Conservation (phyloP, 1,140 invertebrate species). For the Chlorops oryzae region DNA sequence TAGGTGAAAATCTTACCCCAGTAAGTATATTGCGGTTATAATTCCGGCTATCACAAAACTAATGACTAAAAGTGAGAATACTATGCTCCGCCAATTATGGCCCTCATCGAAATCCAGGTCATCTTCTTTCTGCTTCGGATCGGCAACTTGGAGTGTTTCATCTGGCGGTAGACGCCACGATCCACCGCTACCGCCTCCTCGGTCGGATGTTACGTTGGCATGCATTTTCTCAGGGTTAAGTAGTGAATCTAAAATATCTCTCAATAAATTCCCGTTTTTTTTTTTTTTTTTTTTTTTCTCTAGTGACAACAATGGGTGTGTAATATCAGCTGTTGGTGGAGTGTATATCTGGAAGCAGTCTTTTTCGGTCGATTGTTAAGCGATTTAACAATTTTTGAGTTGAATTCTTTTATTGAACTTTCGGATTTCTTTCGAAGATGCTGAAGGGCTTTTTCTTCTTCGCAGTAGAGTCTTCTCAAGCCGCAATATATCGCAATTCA, state of each 20-base stretch:
- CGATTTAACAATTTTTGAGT: too few relatives aligned
- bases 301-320: too few relatives aligned
- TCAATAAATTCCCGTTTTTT: not conserved
- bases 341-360: too few relatives aligned
- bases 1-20: slow-evolving; percentile 64
- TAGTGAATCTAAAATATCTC: not conserved
- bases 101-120: slow-evolving; percentile 60
- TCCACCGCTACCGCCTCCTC: slow-evolving; percentile 57
- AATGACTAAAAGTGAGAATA: slow-evolving; percentile 78
- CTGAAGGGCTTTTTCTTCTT: too few relatives aligned
- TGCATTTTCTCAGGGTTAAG: slow-evolving; percentile 58
- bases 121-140: slow-evolving; percentile 72
- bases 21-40: slow-evolving; percentile 75
- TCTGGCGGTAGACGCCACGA: slow-evolving; percentile 82
- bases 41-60: slow-evolving; percentile 77
- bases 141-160: slow-evolving; percentile 80
- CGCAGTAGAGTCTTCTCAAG: too few relatives aligned
- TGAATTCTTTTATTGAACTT: too few relatives aligned
- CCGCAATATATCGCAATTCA: too few relatives aligned
- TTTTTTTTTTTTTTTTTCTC: not conserved
- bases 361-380: too few relatives aligned
- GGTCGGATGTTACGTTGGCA: slow-evolving; percentile 74
- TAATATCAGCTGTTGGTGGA: too few relatives aligned
- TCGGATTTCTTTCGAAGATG: too few relatives aligned
- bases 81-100: slow-evolving; percentile 79